A percentile compares a stretch with the other conserved stretches of the same genome.
phyloP scores from a whole-genome alignment of 2,797 vertebrate species.

The Pseudochaenichthys georgianus region DNA sequence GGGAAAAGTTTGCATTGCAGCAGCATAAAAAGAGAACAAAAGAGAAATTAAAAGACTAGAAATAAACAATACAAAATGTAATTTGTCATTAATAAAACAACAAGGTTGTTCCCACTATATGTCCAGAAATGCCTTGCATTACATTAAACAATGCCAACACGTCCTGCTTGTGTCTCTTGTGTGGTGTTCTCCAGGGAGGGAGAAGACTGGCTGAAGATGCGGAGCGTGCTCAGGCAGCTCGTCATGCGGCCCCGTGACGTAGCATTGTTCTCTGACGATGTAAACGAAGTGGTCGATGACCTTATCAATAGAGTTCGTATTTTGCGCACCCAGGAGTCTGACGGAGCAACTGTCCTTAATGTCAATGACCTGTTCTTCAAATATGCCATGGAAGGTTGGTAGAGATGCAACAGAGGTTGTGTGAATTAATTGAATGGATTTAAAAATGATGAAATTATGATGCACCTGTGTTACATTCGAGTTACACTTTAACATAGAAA shows the following conservation, averaged over 20 bases:
- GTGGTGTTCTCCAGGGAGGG: constrained; percentile 86
- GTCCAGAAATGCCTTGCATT: background rate
- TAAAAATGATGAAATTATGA: background rate
- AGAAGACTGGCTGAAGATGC: constrained; percentile 94
- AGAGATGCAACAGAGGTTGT: background rate
- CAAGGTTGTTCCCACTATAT: background rate
- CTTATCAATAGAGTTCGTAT: constrained; percentile 86
- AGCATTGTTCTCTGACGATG: constrained; percentile 87
- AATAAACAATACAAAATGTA: too few relatives aligned
- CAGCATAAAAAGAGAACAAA: too few relatives aligned
- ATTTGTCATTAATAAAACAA: background rate
- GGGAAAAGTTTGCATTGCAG: too few relatives aligned
- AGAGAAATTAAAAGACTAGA: too few relatives aligned
- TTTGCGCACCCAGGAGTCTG: constrained; percentile 82
- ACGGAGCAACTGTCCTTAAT: constrained; percentile 87
- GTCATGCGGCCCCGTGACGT: constrained; percentile 93
- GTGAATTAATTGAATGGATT: background rate
- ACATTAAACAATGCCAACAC: background rate
- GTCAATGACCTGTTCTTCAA: constrained; percentile 96
- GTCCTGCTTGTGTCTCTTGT: background rate
- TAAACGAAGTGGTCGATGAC: constrained; percentile 90
- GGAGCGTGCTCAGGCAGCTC: constrained; percentile 92
- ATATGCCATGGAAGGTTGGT: constrained; percentile 95
- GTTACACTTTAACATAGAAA: background rate
- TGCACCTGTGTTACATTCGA: background rate